Evolutionary conservation across 1,140 invertebrate genomes (phyloP).

Genomic region (Ephestia elutella): DNA sequence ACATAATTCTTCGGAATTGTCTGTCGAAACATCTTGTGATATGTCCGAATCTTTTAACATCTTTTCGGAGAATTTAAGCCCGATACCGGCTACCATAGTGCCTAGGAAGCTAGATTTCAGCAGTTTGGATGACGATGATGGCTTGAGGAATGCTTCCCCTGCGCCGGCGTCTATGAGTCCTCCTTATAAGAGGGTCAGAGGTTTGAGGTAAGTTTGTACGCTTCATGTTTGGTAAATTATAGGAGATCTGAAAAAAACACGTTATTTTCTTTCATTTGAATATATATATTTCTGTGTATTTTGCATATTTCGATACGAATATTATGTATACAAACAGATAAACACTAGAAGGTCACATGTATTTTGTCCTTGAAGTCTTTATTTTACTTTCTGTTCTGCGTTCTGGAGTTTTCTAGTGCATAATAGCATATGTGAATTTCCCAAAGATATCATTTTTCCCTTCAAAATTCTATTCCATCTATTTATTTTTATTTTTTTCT

Average conservation of each 20-base stretch:
- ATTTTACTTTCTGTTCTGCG: too few species aligned
- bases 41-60: slow-evolving; percentile 64
- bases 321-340: too few species aligned
- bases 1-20: slow-evolving; percentile 60
- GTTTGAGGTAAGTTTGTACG: slow-evolving; percentile 74
- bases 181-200: slow-evolving; percentile 87
- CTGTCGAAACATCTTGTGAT: slow-evolving; percentile 60
- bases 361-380: too few species aligned
- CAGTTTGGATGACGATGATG: slow-evolving; percentile 57
- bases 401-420: too few species aligned
- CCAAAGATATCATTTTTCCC: too few species aligned
- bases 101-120: slow-evolving; percentile 68
- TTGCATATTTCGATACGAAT: background rate
- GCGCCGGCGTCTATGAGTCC: slow-evolving; percentile 72
- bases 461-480: too few species aligned
- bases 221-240: slow-evolving; percentile 11
- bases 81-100: slow-evolving; percentile 58
- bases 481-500: too few species aligned
- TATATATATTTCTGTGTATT: background rate
- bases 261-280: slow-evolving; percentile 13
- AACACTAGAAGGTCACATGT: too few species aligned
- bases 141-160: slow-evolving; percentile 37
- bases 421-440: too few species aligned
- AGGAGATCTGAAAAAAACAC: slow-evolving; percentile 26
- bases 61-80: slow-evolving; percentile 65